A percentile compares a stretch with the other conserved stretches of the same genome.
phyloP scores from a whole-genome alignment of 2,113 vertebrate genomes.

The Neodon shergylaensis region DNA sequence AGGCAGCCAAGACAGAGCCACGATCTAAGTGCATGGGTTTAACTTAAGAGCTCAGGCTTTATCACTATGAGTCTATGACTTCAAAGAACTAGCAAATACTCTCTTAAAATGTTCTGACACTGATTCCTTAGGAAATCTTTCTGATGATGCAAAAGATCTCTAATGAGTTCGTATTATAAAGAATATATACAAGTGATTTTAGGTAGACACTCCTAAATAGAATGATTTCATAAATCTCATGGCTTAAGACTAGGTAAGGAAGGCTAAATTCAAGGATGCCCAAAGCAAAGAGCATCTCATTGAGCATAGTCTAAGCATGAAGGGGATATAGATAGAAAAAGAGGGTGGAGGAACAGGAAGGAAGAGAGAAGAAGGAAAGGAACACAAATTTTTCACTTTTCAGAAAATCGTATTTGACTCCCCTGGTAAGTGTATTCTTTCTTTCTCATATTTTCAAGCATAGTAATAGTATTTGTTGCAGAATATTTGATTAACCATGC shows the following conservation, averaged over 20 bases:
- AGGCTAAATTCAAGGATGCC: neutral
- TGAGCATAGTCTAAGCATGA: neutral
- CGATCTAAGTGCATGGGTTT: too few relatives aligned
- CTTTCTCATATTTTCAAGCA: conserved; percentile 60
- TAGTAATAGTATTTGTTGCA: conserved; percentile 9
- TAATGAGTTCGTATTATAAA: neutral
- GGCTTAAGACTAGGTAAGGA: neutral
- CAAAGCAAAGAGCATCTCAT: neutral
- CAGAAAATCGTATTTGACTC: neutral
- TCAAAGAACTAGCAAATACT: neutral
- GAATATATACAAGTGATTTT: neutral
- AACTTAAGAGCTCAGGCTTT: too few relatives aligned
- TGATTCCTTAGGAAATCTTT: neutral
- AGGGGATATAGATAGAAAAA: neutral
- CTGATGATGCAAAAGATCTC: neutral
- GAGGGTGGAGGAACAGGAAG: neutral
- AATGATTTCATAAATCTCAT: neutral
- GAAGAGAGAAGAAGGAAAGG: too few relatives aligned
- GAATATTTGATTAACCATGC: neutral
- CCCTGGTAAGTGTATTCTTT: neutral
- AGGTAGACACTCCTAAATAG: neutral
- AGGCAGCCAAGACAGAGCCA: neutral
- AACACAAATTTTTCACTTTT: neutral
- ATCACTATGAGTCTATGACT: neutral
- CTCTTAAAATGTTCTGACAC: neutral